Evolutionary conservation across 2,888 invertebrate genomes (phyloP).

Genomic region (Melanophora roralis): DNA sequence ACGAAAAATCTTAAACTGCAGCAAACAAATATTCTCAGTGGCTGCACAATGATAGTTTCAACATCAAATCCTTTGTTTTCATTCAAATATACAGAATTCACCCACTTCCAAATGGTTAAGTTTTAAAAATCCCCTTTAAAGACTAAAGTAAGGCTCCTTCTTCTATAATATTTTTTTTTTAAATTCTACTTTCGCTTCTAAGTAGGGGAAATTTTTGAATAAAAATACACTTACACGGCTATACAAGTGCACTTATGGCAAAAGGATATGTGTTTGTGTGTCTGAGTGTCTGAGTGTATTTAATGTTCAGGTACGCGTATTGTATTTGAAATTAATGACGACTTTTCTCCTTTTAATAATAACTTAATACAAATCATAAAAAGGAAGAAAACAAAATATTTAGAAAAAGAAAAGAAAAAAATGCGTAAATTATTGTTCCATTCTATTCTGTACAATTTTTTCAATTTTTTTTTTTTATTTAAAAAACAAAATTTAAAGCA

Average conservation of each 20-base stretch:
- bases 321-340: background rate
- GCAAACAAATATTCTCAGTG: no score
- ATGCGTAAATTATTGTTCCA: background rate
- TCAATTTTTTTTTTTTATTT: background rate
- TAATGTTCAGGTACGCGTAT: background rate
- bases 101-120: no score
- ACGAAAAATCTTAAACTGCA: no score
- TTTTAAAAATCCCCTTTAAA: no score
- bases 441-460: no score
- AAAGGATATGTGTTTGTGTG: background rate
- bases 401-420: background rate
- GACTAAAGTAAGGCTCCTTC: no score
- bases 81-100: no score
- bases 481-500: background rate
- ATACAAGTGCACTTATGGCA: background rate
- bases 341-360: background rate
- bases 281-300: background rate
- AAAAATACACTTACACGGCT: conserved; percentile 4
- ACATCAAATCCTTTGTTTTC: no score
- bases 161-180: background rate
- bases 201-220: no score
- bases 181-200: background rate
- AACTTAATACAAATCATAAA: conserved; percentile 1
- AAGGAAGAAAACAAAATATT: background rate
- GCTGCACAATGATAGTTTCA: background rate